Evolutionary conservation across 2,888 invertebrate genomes (phyloP).

Genomic region (Coenonympha glycerion): DNA sequence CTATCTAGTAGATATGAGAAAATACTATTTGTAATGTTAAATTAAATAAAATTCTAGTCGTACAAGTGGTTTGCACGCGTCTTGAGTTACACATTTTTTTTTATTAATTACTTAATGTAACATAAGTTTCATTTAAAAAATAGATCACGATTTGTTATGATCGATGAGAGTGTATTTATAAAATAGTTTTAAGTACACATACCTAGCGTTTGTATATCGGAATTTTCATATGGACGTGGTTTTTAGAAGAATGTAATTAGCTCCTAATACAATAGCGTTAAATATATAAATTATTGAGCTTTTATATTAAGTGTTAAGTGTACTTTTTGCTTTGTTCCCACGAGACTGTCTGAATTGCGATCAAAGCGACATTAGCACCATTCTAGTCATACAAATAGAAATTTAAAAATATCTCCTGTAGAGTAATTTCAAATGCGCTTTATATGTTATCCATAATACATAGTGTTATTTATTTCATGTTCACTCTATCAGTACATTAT

Average conservation of each 20-base stretch:
- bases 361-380: conserved; percentile 17
- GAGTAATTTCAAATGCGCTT: conserved; percentile 43
- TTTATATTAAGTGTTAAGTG: conserved; percentile 37
- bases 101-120: too few species aligned
- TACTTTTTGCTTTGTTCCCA: conserved; percentile 26
- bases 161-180: conserved; percentile 63
- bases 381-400: conserved; percentile 27
- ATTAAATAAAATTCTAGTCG: conserved; percentile 59
- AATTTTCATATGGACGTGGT: conserved; percentile 60
- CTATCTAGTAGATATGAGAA: conserved; percentile 71
- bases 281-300: conserved; percentile 35
- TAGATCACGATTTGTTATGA: conserved; percentile 62
- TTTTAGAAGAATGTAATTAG: conserved; percentile 54
- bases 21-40: conserved; percentile 68
- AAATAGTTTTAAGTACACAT: conserved; percentile 45
- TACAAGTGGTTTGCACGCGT: conserved; percentile 67
- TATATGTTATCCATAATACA: conserved; percentile 50
- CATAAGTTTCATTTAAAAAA: conserved; percentile 21
- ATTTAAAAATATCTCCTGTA: conserved; percentile 29
- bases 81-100: conserved; percentile 28
- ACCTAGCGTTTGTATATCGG: conserved; percentile 69
- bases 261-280: conserved; percentile 43
- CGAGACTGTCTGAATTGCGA: conserved; percentile 19
- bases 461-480: conserved; percentile 19
- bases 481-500: not conserved